Evolutionary conservation across 2,797 vertebrate species (phyloP), one percentile per base, ranked within the genome.

Genomic region (Danionella dracula): DNA sequence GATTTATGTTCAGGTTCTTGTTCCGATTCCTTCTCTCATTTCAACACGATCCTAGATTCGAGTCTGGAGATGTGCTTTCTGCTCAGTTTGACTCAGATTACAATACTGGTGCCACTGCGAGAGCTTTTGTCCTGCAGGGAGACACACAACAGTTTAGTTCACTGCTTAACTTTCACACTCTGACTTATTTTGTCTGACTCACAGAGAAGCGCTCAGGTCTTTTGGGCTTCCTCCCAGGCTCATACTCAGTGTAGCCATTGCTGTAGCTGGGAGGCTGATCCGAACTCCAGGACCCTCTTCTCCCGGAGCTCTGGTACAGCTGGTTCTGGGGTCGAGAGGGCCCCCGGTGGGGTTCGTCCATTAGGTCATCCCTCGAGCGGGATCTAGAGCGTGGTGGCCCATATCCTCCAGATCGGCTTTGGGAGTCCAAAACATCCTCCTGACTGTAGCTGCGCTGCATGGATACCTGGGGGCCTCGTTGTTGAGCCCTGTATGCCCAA

Each of bases 51-150:
- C n/a, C n/a, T n/a, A n/a, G n/a, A n/a, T n/a, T n/a, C n/a, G n/a
- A n/a, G n/a, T n/a, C n/a, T n/a, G 23, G 23, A 6, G 23, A 27
- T 3, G 23, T 27, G 23, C 23, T 27, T 27, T 27, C 23, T 27
- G 23, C 23, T 27, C 23, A 3, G 3, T 3, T 6, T 3, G 23
- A 27, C 20, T 76, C 70, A 76, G 71, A 76, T 76, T 42, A 76
- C 60, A 20, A 73, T 45, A 35, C 71, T 76, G 32, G 16, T 92
- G 70, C 89, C 94, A 73, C 92, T 94, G 82, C 91, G 87, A 76
- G 92, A 94, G 80, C 90, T 94, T 76, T 87, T 93, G 82, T 75
- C 92, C 86, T 96, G 88, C 86, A 91, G 80, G 71, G 82, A 68
- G 29, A 29, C 35, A 85, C n/a, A 70, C 8, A 35, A 2, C 12